A percentile compares a stretch with the other conserved stretches of the same genome.
Conservation (phyloP, 2,888 invertebrate species). For the Pogonocherus hispidulus region DNA sequence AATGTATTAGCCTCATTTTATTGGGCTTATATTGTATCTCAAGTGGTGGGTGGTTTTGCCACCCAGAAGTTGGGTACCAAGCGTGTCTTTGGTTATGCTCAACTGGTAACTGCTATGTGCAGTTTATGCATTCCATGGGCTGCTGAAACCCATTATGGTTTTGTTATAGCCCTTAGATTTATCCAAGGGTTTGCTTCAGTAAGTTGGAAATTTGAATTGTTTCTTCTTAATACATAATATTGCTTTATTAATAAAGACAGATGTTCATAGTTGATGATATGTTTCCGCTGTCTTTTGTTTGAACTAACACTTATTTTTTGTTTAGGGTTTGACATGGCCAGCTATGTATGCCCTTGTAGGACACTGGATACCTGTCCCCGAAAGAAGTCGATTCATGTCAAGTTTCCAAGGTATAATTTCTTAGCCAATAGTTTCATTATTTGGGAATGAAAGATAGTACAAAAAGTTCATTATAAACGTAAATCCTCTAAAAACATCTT, state of each 20-base stretch:
- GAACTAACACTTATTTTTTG: constrained; percentile 27
- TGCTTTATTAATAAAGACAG: no score
- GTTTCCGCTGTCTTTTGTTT: no score
- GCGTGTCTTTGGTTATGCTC: constrained; percentile 79
- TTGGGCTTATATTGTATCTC: constrained; percentile 81
- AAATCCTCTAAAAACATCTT: no score
- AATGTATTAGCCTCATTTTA: constrained; percentile 79
- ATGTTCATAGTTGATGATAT: no score
- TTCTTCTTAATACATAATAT: background rate
- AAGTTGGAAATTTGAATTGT: constrained; percentile 55
- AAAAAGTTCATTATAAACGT: no score
- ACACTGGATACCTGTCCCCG: constrained; percentile 80
- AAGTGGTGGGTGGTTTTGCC: constrained; percentile 78
- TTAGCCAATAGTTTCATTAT: constrained; percentile 4
- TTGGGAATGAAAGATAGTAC: no score
- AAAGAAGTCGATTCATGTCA: constrained; percentile 81
- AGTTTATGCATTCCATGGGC: constrained; percentile 77
- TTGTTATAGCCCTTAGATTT: constrained; percentile 75
- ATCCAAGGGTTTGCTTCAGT: constrained; percentile 80
- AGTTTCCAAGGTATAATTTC: constrained; percentile 75
- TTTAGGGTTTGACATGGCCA: constrained; percentile 80
- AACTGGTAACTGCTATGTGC: constrained; percentile 77
- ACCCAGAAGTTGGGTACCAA: constrained; percentile 81
- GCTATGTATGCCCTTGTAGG: constrained; percentile 83
- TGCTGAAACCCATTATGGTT: constrained; percentile 74